Evolutionary conservation across 23 tunicate genomes (phyloP).

Genomic region (Ciona savignyi): DNA sequence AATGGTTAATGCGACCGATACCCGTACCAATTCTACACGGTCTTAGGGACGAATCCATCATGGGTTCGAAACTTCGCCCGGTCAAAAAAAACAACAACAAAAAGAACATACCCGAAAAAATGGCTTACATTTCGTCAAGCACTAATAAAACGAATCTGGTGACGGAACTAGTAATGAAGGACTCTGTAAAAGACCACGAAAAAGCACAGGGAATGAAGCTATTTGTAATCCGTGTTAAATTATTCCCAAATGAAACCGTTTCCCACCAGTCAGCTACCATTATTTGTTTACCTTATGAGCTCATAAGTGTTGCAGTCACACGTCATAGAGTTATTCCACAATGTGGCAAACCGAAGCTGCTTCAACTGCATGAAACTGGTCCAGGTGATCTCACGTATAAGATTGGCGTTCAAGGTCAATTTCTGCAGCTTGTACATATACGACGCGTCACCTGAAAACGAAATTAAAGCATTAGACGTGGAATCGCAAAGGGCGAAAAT

Average conservation of each 20-base stretch:
- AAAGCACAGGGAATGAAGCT: neutral
- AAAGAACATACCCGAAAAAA: neutral
- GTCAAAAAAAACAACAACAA: neutral
- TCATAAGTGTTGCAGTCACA: conserved; percentile 67
- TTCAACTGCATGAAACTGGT: conserved; percentile 35
- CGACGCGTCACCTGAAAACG: conserved; percentile 50
- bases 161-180: no score
- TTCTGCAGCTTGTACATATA: conserved; percentile 34
- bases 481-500: no score
- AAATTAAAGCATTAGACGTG: no score
- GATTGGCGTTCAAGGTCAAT: conserved; percentile 37
- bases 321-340: conserved; percentile 48
- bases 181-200: neutral
- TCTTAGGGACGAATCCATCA: no score
- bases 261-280: no score
- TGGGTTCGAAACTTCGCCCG: no score
- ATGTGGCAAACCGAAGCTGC: conserved; percentile 13
- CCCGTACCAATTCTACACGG: no score
- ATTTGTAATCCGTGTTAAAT: neutral
- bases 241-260: no score
- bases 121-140: no score
- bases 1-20: no score
- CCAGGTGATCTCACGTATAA: conserved; percentile 43
- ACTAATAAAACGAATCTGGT: neutral
- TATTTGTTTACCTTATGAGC: conserved; percentile 37